These are phyloP conservation scores for Eilema griseolum DNA, from an alignment of 2,888 invertebrate species.

Conservation along the genomic window DNA sequence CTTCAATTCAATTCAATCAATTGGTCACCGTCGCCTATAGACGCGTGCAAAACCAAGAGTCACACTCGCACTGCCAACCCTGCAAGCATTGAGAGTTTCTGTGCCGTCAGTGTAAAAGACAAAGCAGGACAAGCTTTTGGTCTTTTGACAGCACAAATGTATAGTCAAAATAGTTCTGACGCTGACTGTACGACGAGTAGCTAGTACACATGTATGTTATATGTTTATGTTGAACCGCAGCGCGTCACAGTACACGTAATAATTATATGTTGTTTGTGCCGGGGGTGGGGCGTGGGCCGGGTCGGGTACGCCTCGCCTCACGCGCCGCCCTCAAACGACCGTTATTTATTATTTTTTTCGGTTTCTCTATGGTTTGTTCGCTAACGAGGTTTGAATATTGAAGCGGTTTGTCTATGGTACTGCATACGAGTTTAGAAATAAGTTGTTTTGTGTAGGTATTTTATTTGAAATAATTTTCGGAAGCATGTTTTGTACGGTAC, in stretches of 20 bases:
- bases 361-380: conserved; percentile 48
- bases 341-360: conserved; percentile 50
- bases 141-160: no score
- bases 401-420: conserved; percentile 17
- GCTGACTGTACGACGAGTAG: background rate
- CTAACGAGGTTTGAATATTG: conserved; percentile 46
- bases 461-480: background rate
- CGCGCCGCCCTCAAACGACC: conserved; percentile 61
- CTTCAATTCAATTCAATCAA: no score
- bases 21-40: no score
- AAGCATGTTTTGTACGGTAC: background rate
- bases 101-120: no score
- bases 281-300: conserved; percentile 77
- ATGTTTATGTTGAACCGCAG: conserved; percentile 11
- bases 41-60: no score
- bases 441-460: background rate
- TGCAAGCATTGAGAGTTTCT: no score
- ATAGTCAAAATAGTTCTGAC: no score
- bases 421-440: background rate
- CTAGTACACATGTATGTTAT: conserved; percentile 6
- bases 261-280: conserved; percentile 66
- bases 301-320: conserved; percentile 59
- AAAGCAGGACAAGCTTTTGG: no score
- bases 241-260: conserved; percentile 51
- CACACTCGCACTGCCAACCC: no score